Conservation (phyloP, 2,113 vertebrate genomes). For the Pungitius pungitius region DNA sequence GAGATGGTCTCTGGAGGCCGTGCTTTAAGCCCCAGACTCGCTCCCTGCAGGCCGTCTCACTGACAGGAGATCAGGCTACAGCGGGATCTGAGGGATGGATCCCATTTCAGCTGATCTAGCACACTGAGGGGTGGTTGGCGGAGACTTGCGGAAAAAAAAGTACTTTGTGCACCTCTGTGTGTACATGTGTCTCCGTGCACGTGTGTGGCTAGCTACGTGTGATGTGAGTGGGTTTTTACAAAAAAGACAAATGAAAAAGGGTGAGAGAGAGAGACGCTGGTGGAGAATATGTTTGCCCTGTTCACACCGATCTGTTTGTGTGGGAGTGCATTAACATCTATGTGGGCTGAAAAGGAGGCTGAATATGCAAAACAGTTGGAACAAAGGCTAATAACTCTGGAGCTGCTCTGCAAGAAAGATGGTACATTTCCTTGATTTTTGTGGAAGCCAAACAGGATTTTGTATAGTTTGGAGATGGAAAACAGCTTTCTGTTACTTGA, state of each 20-base stretch:
- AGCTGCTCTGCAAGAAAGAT: conserved; percentile 71
- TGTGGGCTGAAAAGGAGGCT: conserved; percentile 79
- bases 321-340: conserved; percentile 85
- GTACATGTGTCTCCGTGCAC: conserved; percentile 24
- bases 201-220: conserved; percentile 23
- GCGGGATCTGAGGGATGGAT: conserved; percentile 75
- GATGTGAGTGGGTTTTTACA: conserved; percentile 50
- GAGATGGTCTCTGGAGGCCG: conserved; percentile 67
- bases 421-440: conserved; percentile 71
- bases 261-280: conserved; percentile 16
- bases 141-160: conserved; percentile 49
- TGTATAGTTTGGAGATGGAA: conserved; percentile 47
- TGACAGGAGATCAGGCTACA: conserved; percentile 77
- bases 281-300: conserved; percentile 81
- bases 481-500: conserved; percentile 46
- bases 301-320: conserved; percentile 83
- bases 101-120: conserved; percentile 83
- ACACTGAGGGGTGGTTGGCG: conserved; percentile 66
- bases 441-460: conserved; percentile 47
- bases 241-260: conserved; percentile 50
- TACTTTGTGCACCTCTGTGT: conserved; percentile 46
- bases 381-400: conserved; percentile 79
- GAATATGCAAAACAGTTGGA: conserved; percentile 83
- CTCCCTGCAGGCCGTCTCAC: conserved; percentile 71
- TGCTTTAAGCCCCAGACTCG: conserved; percentile 65